These are phyloP conservation scores for Triplophysa dalaica DNA, from an alignment of 2,113 vertebrate genomes.

Conservation along the genomic window DNA sequence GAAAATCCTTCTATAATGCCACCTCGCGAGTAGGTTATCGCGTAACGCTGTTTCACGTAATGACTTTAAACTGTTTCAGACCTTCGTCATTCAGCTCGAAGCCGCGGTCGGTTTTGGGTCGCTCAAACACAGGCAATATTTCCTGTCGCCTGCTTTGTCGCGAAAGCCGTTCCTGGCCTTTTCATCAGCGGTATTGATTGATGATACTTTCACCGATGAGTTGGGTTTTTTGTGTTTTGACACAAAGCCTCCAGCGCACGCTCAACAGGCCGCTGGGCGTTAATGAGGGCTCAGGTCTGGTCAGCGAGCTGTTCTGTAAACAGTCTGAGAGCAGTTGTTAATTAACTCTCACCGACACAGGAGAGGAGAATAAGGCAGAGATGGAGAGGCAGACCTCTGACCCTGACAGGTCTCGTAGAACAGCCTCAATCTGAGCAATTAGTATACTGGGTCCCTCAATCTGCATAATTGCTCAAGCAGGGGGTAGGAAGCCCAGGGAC, in stretches of 20 bases:
- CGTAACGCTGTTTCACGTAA: slow-evolving; percentile 14
- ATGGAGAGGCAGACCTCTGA: slow-evolving; percentile 38
- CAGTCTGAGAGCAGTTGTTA: slow-evolving; percentile 68
- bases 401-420: slow-evolving; percentile 59
- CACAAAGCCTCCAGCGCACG: not conserved
- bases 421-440: slow-evolving; percentile 76
- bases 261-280: slow-evolving; percentile 17
- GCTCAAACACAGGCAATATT: slow-evolving; percentile 22
- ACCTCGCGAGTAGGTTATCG: slow-evolving; percentile 4
- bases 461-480: slow-evolving; percentile 80
- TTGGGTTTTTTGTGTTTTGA: not conserved
- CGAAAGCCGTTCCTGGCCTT: slow-evolving; percentile 10
- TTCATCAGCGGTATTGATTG: slow-evolving; percentile 1
- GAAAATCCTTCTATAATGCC: slow-evolving; percentile 23
- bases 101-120: slow-evolving; percentile 9
- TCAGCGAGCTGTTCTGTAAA: slow-evolving; percentile 54
- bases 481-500: slow-evolving; percentile 64
- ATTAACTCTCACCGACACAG: slow-evolving; percentile 76
- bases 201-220: slow-evolving; percentile 8
- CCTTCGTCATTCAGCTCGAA: slow-evolving; percentile 11
- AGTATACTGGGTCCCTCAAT: slow-evolving; percentile 74
- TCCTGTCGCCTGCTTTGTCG: slow-evolving; percentile 12
- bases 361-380: slow-evolving; percentile 55
- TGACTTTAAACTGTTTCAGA: slow-evolving; percentile 30
- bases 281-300: slow-evolving; percentile 32